Base-by-base conservation (phyloP, 2,113 vertebrate species). In the Uria lomvia region DNA sequence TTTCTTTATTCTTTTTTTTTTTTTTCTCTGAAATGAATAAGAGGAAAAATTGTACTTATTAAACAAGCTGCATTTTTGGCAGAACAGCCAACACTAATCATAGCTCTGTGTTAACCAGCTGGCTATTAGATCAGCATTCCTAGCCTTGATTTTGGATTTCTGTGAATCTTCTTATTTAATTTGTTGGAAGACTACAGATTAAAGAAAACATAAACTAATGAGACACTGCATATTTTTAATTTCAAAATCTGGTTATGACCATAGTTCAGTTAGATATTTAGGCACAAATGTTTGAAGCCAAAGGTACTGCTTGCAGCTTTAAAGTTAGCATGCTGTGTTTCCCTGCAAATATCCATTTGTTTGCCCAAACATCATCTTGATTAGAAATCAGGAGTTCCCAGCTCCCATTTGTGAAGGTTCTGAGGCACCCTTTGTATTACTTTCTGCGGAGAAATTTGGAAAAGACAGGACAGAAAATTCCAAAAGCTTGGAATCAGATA, bases 171-270 rank as follows among this genome's bases (percentile, higher is more conserved):
- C 9, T 1, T 86, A 67, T 63, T 91, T 87, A 74, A 81, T 87
- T 86, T 84, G 2, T 85, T 62, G 63, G 79, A 92, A 75, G 52
- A 89, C 7, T 75, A 55, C 14, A 78, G 43, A 65, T 66, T 56
- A 91, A 96, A 91, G n/a, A 92, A 95, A 91, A 84, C 9, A 73
- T 47, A 73, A 84, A 72, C 43, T 89, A 92, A 96, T 65, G 88
- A 90, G 65, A 73, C 15, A 43, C 11, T 53, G 15, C 13, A 72
- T 42, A 21, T 13, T 74, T 81, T 78, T 60, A 1, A 78, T 87
- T 94, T 92, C 32, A 94, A 75, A 95, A 87, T 75, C 56, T 32
- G 23, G 15, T 60, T 68, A 34, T 60, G 36, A 68, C 20, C 40
- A 36, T 11, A 86, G n/a, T 60, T 89, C 47, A 53, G 21, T 78